Conservation (phyloP, 2,888 invertebrate species). For the Mystacides longicornis region DNA sequence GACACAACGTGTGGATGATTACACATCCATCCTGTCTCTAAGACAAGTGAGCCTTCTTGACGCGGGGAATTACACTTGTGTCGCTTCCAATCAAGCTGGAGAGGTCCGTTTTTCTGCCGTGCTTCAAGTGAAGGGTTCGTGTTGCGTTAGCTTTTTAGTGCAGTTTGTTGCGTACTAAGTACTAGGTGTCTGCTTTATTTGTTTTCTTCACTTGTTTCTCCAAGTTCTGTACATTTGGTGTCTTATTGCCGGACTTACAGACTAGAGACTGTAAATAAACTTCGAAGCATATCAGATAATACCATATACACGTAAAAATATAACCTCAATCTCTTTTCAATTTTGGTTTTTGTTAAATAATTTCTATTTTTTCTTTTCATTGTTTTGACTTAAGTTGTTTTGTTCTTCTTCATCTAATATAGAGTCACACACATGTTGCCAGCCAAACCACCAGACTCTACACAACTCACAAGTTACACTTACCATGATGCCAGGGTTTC, state of each 20-base stretch:
- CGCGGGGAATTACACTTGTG: slow-evolving; percentile 52
- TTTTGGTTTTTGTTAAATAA: too few species aligned
- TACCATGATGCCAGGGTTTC: slow-evolving; percentile 31
- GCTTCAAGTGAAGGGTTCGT: slow-evolving; percentile 54
- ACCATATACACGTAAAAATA: too few species aligned
- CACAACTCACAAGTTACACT: slow-evolving; percentile 3
- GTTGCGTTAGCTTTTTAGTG: slow-evolving; percentile 19
- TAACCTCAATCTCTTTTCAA: too few species aligned
- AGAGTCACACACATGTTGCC: neutral
- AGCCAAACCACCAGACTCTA: neutral
- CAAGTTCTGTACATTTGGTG: too few species aligned
- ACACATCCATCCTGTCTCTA: slow-evolving; percentile 41
- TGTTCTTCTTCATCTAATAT: neutral
- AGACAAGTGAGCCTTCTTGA: slow-evolving; percentile 37
- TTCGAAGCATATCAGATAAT: too few species aligned
- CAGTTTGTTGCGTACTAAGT: neutral
- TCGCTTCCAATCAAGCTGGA: slow-evolving; percentile 52
- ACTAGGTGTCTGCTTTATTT: neutral
- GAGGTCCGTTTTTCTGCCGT: slow-evolving; percentile 43
- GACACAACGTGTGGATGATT: slow-evolving; percentile 41
- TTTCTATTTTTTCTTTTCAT: neutral
- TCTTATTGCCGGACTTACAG: too few species aligned
- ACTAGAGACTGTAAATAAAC: too few species aligned
- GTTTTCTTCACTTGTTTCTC: neutral
- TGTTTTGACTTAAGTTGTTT: neutral